These are phyloP conservation scores for Poeciliopsis presidionis DNA, from an alignment of 2,797 vertebrate species.

Conservation along the genomic window DNA sequence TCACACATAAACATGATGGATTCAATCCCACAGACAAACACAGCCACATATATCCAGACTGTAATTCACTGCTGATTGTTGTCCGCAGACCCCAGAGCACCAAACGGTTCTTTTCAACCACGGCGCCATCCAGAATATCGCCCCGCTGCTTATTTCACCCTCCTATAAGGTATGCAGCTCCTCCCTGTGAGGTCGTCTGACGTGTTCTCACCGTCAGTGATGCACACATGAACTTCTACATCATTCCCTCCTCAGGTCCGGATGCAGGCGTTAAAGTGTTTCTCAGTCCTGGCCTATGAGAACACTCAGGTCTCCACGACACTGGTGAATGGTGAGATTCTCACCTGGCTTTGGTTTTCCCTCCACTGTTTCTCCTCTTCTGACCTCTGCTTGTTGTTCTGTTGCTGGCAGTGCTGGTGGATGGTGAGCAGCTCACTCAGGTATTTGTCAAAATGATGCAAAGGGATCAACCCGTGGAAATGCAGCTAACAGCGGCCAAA, in stretches of 20 bases:
- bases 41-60: not conserved
- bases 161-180: slow-evolving; percentile 89
- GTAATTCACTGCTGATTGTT: slow-evolving; percentile 24
- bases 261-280: slow-evolving; percentile 98
- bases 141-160: slow-evolving; percentile 90
- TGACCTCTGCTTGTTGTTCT: slow-evolving; percentile 7
- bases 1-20: slow-evolving; percentile 15
- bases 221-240: not conserved
- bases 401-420: slow-evolving; percentile 87
- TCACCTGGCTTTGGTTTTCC: not conserved
- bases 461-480: slow-evolving; percentile 97
- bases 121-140: slow-evolving; percentile 95
- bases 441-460: slow-evolving; percentile 99
- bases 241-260: slow-evolving; percentile 83
- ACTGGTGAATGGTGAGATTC: slow-evolving; percentile 92
- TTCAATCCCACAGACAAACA: not conserved
- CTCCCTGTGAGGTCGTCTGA: too few relatives aligned
- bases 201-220: not conserved
- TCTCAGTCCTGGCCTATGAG: slow-evolving; percentile 97
- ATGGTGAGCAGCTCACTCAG: slow-evolving; percentile 94
- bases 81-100: slow-evolving; percentile 92
- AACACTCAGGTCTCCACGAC: slow-evolving; percentile 97
- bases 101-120: slow-evolving; percentile 97
- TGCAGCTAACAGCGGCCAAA: slow-evolving; percentile 99
- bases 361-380: not conserved